Percentiles rank a stretch among this genome's conserved stretches.
Conservation (phyloP, 1,140 invertebrate species). For the Gerris buenoi region DNA sequence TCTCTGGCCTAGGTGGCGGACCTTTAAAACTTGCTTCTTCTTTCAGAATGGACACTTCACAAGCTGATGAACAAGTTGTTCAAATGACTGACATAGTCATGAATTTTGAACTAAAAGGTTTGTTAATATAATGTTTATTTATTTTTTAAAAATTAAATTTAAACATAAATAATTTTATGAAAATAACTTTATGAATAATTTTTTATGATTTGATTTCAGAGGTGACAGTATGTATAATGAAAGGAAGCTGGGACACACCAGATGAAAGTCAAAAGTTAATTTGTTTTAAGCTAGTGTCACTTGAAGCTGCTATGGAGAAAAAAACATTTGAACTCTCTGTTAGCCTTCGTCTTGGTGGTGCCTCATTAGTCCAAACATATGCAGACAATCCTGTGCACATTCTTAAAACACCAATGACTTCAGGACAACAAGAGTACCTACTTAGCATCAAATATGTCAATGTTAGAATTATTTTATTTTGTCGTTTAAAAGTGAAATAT, state of each 20-base stretch:
- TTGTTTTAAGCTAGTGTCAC: conserved; percentile 25
- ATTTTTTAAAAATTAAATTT: not conserved
- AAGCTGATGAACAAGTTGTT: conserved; percentile 26
- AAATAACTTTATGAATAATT: not conserved
- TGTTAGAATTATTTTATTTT: conserved; percentile 31
- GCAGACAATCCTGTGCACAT: conserved; percentile 40
- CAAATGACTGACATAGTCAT: conserved; percentile 61
- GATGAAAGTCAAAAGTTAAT: conserved; percentile 13
- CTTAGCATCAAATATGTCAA: conserved; percentile 52
- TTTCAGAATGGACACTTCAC: not conserved
- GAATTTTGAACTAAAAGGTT: conserved; percentile 58
- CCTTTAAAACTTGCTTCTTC: not conserved
- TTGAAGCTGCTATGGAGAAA: conserved; percentile 55
- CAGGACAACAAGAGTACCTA: conserved; percentile 39
- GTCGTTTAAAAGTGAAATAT: too few species aligned
- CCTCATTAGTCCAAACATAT: conserved; percentile 43
- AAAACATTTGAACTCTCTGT: conserved; percentile 60
- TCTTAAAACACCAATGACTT: conserved; percentile 46
- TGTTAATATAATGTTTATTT: conserved; percentile 12
- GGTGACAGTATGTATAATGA: not conserved
- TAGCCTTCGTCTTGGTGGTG: conserved; percentile 48
- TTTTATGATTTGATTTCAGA: not conserved
- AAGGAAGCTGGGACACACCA: not conserved
- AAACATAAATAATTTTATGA: not conserved
- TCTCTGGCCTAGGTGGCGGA: not conserved